A percentile compares a stretch with the other conserved stretches of the same genome.
Evolutionary conservation across 1,140 invertebrate genomes (phyloP).

Genomic region (Tachypleus tridentatus): DNA sequence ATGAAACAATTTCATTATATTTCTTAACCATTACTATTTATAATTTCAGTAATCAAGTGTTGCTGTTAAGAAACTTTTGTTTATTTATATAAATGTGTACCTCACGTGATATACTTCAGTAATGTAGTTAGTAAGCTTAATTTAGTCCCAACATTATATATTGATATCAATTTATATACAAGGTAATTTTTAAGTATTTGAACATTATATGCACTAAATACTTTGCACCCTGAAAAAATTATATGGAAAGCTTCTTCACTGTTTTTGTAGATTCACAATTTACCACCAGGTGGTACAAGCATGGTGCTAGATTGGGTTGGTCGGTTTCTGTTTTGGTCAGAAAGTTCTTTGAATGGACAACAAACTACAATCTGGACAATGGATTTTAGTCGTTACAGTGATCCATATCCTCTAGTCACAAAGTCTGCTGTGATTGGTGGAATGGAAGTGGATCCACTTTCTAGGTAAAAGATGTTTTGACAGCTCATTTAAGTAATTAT

Average conservation of each 20-base stretch:
- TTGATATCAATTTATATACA: too few species aligned
- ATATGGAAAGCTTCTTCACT: neutral
- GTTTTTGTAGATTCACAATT: constrained; percentile 42
- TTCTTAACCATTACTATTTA: too few species aligned
- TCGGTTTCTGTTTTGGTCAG: constrained; percentile 64
- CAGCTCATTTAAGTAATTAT: neutral
- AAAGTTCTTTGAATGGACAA: constrained; percentile 35
- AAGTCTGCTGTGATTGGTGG: constrained; percentile 41
- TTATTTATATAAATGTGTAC: too few species aligned
- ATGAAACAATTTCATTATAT: too few species aligned
- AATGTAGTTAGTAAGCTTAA: too few species aligned
- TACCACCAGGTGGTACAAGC: constrained; percentile 51
- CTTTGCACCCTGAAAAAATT: too few species aligned
- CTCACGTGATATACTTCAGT: too few species aligned
- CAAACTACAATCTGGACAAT: constrained; percentile 40
- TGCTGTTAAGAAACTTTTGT: too few species aligned
- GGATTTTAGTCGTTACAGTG: constrained; percentile 39
- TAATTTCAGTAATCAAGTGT: too few species aligned
- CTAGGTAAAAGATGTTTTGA: constrained; percentile 38
- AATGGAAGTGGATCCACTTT: constrained; percentile 56
- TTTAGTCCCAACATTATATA: too few species aligned
- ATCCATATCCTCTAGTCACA: constrained; percentile 37
- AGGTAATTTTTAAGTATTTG: too few species aligned
- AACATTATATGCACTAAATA: too few species aligned
- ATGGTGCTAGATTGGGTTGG: constrained; percentile 75